Conservation (phyloP, 2,113 vertebrate genomes). For the Telmatochromis brichardi region DNA sequence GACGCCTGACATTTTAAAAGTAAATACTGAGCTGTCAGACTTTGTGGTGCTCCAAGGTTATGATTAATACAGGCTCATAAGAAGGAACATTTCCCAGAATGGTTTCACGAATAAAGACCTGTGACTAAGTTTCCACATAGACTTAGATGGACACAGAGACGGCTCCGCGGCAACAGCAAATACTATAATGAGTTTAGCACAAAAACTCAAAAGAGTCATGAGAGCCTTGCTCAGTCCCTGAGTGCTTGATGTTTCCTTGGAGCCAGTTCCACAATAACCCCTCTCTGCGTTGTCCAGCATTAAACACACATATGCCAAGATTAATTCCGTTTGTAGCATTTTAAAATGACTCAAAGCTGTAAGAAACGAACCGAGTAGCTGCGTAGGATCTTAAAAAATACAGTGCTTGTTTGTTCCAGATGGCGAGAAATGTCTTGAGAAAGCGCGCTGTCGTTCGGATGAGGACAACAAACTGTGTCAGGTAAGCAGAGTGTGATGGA, state of each 20-base stretch:
- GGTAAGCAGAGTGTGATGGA: slow-evolving; percentile 69
- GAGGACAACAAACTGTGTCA: slow-evolving; percentile 97
- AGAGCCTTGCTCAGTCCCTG: neutral
- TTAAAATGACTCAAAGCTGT: neutral
- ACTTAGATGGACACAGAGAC: neutral
- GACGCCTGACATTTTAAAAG: neutral
- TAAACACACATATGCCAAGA: neutral
- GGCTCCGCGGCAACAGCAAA: neutral
- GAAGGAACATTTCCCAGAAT: slow-evolving; percentile 1
- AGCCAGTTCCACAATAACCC: neutral
- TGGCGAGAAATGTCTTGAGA: slow-evolving; percentile 95
- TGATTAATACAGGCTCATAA: neutral
- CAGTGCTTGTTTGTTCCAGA: slow-evolving; percentile 61
- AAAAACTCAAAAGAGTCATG: neutral
- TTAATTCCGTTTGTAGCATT: neutral
- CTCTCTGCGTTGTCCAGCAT: neutral
- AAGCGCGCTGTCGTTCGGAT: slow-evolving; percentile 91
- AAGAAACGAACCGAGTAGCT: neutral
- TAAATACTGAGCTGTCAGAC: neutral
- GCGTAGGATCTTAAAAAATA: neutral
- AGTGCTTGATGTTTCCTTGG: neutral
- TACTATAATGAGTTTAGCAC: neutral
- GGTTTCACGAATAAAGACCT: neutral
- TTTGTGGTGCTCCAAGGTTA: neutral
- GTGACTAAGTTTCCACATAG: slow-evolving; percentile 25